Conservation (phyloP, 2,797 vertebrate species). For the Brachyrhaphis roseni region DNA sequence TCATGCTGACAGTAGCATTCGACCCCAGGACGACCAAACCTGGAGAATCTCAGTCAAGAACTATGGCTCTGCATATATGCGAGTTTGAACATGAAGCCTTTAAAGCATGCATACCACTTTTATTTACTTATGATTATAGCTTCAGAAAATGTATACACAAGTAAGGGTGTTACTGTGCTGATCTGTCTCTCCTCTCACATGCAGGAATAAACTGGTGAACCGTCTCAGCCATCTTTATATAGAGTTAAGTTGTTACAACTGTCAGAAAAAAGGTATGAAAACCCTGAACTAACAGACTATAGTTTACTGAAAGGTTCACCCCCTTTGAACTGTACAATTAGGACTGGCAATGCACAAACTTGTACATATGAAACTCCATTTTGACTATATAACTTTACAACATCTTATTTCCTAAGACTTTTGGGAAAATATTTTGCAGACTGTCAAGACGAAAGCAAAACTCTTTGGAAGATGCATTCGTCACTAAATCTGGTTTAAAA, state of each 20-base stretch:
- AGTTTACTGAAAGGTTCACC: not conserved
- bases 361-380: not conserved
- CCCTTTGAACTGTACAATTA: not conserved
- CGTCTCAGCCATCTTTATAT: not conserved
- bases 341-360: not conserved
- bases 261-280: not conserved
- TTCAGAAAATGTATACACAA: not conserved
- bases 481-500: not conserved
- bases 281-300: not conserved
- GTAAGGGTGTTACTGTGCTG: not conserved
- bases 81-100: not conserved
- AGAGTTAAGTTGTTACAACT: not conserved
- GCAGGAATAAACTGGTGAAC: not conserved
- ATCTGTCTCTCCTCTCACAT: not conserved
- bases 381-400: no score
- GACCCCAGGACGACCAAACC: conserved; percentile 96
- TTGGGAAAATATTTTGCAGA: not conserved
- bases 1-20: conserved; percentile 98
- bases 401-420: not conserved
- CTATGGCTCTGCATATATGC: not conserved
- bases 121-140: not conserved
- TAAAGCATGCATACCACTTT: not conserved
- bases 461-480: not conserved
- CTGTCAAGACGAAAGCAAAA: not conserved
- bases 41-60: conserved; percentile 86